These are phyloP conservation scores for Cinclus cinclus DNA, from an alignment of 2,113 vertebrate genomes.

Conservation along the genomic window DNA sequence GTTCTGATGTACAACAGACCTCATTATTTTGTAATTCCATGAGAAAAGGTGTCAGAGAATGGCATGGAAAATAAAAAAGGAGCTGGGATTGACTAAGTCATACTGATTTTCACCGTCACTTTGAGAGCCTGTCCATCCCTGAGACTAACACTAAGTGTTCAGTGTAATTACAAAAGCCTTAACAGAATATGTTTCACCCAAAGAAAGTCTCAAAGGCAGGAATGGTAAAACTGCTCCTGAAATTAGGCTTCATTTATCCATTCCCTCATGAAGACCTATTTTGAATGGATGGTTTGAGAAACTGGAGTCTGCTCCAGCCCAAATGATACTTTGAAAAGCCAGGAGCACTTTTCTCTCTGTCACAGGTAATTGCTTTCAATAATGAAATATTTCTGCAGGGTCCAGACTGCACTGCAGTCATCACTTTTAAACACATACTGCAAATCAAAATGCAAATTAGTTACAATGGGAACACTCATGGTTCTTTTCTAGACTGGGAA, in stretches of 20 bases:
- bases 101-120: background rate
- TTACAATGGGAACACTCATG: background rate
- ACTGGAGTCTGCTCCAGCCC: background rate
- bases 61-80: background rate
- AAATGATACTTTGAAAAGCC: background rate
- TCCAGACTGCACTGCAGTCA: background rate
- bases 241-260: background rate
- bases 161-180: background rate
- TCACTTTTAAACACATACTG: background rate
- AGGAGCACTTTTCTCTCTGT: background rate
- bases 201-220: background rate
- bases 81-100: background rate
- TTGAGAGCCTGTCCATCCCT: background rate
- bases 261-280: background rate
- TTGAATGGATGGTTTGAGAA: background rate
- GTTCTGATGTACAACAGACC: background rate
- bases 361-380: background rate
- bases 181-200: background rate
- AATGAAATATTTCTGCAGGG: background rate
- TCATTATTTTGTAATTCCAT: fast-evolving
- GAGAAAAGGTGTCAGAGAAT: background rate
- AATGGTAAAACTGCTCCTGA: background rate
- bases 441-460: background rate
- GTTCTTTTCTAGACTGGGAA: background rate
- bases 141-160: background rate